Evolutionary conservation across 2,888 invertebrate genomes (phyloP), one percentile per base, ranked within the genome.

Genomic region (Bombyx huttoni): DNA sequence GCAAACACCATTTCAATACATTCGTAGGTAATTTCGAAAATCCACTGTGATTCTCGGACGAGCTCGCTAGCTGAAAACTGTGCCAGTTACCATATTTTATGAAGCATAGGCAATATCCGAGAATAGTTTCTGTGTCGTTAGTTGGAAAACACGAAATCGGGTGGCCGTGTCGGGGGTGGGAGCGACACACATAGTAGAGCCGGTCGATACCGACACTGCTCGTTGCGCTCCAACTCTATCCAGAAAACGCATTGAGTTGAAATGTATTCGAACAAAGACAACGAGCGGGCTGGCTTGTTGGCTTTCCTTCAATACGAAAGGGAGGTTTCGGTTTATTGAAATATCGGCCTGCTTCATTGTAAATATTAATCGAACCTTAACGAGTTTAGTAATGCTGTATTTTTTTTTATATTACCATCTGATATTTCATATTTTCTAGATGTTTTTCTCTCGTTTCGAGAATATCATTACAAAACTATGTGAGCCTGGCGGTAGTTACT

Each of bases 81-180:
- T 40, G 40, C 12, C 40, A 7, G 40, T 40, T 40, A 40, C 40
- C 40, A 7, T 40, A 40, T 62, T 67, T 59, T 61, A 63, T 58
- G 51, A 62, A 64, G 60, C 64, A 67, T 70, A 68, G 66, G 64
- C 63, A 65, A 66, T 62, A 68, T 64, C 64, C 63, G 67, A 65
- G 62, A 59, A 62, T 64, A 60, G 64, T 65, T 63, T 69, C 65
- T 64, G 68, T 66, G 75, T 67, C 67, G 65, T 68, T 68, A 70
- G 70, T 68, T 68, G 64, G 65, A 68, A 70, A 62, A 62, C 67
- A 61, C 51, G 57, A 63, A 24, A 24, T 24, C 56, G 66, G 64
- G 61, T 61, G 64, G 61, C 66, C 57, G 61, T 54, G 51, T 51
- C 53, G 57, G 60, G 61, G 54, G 61, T 59, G 54, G 58, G 54